phyloP scores from a whole-genome alignment of 2,888 invertebrate genomes.

The Xestoiulus laeticollis region DNA sequence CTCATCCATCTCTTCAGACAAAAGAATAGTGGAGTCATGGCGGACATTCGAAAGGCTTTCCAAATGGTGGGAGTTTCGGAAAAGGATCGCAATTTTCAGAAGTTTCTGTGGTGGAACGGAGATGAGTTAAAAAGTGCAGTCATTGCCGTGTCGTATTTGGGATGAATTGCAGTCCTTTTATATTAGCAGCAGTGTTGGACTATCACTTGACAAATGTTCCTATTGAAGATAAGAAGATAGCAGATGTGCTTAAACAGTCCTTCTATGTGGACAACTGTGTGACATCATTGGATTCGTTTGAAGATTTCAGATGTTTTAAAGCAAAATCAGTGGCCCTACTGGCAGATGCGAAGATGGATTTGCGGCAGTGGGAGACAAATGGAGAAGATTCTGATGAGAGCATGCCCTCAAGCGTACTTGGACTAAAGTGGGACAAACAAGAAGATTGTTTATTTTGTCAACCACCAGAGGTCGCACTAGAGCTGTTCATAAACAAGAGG shows the following conservation, averaged over 20 bases:
- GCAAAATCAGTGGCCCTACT: background rate
- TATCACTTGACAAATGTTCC: background rate
- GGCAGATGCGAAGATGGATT: background rate
- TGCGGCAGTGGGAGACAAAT: background rate
- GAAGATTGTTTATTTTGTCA: background rate
- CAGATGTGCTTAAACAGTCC: background rate
- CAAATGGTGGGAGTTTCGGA: constrained; percentile 29
- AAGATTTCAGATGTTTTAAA: no score
- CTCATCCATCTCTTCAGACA: background rate
- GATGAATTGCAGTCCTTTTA: constrained; percentile 21
- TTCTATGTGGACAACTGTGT: background rate
- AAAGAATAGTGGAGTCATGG: background rate
- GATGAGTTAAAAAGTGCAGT: background rate
- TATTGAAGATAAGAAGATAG: background rate
- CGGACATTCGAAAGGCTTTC: constrained; percentile 34
- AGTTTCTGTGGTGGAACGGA: constrained; percentile 40
- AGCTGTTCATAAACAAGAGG: background rate
- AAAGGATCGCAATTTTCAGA: background rate
- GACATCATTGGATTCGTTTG: background rate
- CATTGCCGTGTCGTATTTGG: constrained; percentile 31
- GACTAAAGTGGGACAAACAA: background rate
- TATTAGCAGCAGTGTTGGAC: background rate
- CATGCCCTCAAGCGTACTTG: background rate
- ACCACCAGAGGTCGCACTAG: background rate
- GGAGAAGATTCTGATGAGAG: background rate